A percentile compares a stretch with the other conserved stretches of the same genome.
phyloP scores from a whole-genome alignment of 2,888 invertebrate species.

The Chaetogeoica ovagalla region DNA sequence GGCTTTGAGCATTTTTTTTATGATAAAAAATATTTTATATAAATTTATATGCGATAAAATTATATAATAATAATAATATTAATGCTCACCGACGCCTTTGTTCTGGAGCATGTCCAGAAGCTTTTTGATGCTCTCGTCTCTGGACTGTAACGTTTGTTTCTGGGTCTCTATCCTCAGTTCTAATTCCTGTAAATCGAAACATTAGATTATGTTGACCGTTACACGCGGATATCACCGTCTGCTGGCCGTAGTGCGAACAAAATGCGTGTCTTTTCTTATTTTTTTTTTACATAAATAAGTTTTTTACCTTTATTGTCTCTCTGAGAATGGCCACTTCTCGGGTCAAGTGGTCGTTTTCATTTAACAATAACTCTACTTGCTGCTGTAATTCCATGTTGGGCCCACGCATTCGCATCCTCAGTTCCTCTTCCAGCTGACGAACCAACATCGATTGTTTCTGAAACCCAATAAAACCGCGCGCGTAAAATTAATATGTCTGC shows the following conservation, averaged over 20 bases:
- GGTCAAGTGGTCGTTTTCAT: conserved; percentile 91
- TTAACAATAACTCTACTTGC: conserved; percentile 87
- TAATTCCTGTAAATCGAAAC: conserved; percentile 71
- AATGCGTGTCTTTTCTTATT: background rate
- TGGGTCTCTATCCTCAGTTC: conserved; percentile 96
- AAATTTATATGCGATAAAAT: conserved; percentile 1
- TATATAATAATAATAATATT: background rate
- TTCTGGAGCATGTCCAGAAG: conserved; percentile 97
- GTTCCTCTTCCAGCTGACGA: conserved; percentile 88
- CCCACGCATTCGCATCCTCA: conserved; percentile 83
- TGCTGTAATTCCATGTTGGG: conserved; percentile 89
- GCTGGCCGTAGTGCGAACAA: background rate
- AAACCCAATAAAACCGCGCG: conserved; percentile 57
- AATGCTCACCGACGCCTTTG: conserved; percentile 87
- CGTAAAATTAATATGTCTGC: background rate
- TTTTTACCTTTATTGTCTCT: conserved; percentile 84
- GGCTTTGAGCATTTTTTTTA: background rate
- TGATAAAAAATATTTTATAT: background rate
- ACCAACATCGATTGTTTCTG: conserved; percentile 97
- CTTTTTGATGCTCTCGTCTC: conserved; percentile 98
- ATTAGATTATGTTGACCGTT: background rate
- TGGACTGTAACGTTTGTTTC: conserved; percentile 93
- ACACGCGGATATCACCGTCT: background rate
- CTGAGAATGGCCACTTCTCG: conserved; percentile 89
- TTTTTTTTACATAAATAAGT: too few species aligned